These are phyloP conservation scores for Osmerus eperlanus DNA, from an alignment of 2,113 vertebrate species.

Conservation along the genomic window DNA sequence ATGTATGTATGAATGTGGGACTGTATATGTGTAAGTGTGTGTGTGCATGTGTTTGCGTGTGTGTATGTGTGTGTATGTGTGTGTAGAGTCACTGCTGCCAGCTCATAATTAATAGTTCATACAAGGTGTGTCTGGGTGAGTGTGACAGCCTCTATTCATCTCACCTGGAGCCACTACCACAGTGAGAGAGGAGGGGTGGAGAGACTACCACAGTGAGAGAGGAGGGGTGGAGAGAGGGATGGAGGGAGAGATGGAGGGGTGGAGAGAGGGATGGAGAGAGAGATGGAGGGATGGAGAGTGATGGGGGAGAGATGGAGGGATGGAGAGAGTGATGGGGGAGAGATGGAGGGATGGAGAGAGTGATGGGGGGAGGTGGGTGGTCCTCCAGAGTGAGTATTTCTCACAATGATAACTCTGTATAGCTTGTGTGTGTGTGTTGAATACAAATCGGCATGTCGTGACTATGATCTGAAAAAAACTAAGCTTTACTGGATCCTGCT, in stretches of 20 bases:
- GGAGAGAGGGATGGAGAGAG: not conserved
- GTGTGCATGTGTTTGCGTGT: constrained; percentile 1
- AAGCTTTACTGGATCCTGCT: too few species aligned
- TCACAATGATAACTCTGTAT: constrained; percentile 27
- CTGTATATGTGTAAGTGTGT: not conserved
- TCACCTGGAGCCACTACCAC: constrained; percentile 18
- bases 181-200: not conserved
- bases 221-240: not conserved
- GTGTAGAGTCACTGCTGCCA: constrained; percentile 13
- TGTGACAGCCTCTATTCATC: constrained; percentile 44
- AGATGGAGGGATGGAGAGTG: not conserved
- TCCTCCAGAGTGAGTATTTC: constrained; percentile 30
- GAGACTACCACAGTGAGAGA: too few species aligned
- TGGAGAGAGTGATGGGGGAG: not conserved
- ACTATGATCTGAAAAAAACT: constrained; percentile 14
- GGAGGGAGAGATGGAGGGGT: not conserved
- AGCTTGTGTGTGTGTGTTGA: constrained; percentile 7
- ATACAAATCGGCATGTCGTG: not conserved
- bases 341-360: not conserved
- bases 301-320: constrained; percentile 17
- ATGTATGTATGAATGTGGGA: not conserved
- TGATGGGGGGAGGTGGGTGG: not conserved
- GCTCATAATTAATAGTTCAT: constrained; percentile 43
- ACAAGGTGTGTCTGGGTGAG: constrained; percentile 30
- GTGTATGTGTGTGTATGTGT: not conserved